Evolutionary conservation across 2,797 vertebrate species (phyloP).

Genomic region (Lerista edwardsae): DNA sequence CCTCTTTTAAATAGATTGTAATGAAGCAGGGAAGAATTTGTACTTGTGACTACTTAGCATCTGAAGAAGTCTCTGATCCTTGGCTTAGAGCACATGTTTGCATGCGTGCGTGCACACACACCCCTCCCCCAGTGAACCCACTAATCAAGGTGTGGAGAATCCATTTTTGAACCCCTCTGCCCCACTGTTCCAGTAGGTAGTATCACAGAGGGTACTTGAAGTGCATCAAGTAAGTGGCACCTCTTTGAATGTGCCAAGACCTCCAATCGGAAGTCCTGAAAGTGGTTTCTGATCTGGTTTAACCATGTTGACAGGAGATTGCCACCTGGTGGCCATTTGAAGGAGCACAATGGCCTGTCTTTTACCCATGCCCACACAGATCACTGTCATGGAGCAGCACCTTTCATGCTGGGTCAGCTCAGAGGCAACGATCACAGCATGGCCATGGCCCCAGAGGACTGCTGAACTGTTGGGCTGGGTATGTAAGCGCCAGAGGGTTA

Average conservation of each 20-base stretch:
- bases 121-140: too few relatives aligned
- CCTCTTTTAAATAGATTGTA: neutral
- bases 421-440: neutral
- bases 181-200: neutral
- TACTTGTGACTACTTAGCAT: constrained; percentile 15
- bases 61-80: neutral
- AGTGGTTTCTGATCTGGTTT: neutral
- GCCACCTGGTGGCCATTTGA: neutral
- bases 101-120: too few relatives aligned
- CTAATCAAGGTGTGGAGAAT: too few relatives aligned
- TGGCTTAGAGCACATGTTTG: neutral
- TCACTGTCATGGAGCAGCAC: too few relatives aligned
- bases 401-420: too few relatives aligned
- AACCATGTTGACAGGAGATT: neutral
- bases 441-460: neutral
- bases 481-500: neutral
- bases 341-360: neutral
- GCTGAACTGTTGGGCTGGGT: neutral
- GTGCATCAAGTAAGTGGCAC: neutral
- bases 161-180: neutral
- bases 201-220: neutral
- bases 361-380: too few relatives aligned
- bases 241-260: neutral
- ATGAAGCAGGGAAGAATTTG: neutral
- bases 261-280: too few relatives aligned